Evolutionary conservation across 2,113 vertebrate species (phyloP).

Genomic region (Mastomys natalensis): DNA sequence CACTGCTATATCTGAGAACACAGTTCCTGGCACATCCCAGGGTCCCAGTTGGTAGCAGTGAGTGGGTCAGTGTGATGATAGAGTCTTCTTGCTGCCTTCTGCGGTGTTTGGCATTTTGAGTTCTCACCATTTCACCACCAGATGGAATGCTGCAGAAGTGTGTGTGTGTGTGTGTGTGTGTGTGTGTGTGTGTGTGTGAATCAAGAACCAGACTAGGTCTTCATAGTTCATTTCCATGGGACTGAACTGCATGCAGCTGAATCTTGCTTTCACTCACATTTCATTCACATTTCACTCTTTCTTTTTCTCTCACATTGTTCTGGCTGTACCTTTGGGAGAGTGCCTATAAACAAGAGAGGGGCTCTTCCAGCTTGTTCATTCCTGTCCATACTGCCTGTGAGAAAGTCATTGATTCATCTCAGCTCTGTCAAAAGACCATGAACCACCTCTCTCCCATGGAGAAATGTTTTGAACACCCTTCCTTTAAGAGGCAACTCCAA

Average conservation of each 20-base stretch:
- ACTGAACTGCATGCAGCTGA: no score
- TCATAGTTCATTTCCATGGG: not conserved
- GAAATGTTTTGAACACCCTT: not conserved
- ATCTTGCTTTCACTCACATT: not conserved
- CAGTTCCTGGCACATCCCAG: not conserved
- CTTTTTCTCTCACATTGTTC: not conserved
- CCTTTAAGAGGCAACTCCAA: not conserved
- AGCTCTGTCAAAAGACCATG: not conserved
- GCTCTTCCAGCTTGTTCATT: not conserved
- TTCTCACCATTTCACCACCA: not conserved
- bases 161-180: no score
- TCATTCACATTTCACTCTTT: no score
- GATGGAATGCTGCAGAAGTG: not conserved
- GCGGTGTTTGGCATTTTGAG: not conserved
- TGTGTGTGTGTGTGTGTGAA: no score
- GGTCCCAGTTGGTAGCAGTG: not conserved
- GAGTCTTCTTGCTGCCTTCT: not conserved
- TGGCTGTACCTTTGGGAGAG: not conserved
- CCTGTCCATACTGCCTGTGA: not conserved
- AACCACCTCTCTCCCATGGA: not conserved
- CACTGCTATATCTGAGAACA: not conserved
- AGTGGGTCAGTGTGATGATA: not conserved
- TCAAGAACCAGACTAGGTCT: not conserved
- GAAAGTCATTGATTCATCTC: not conserved
- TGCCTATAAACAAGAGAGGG: not conserved